phyloP scores from a whole-genome alignment of 2,797 vertebrate species.

The Dromococcyx pavoninus region DNA sequence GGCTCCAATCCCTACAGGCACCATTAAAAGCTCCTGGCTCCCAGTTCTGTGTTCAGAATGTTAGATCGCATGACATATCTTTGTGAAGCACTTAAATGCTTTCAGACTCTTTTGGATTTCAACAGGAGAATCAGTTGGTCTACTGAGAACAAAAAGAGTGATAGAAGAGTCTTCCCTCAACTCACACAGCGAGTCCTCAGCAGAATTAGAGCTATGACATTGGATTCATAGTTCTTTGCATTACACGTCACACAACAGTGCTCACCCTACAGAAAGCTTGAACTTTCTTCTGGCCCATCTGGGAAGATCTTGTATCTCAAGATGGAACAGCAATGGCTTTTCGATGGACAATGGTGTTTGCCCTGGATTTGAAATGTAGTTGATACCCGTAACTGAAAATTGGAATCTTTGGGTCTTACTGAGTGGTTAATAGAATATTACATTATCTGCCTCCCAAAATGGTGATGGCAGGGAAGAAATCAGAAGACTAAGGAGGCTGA shows the following conservation, averaged over 20 bases:
- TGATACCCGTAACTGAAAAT: background rate
- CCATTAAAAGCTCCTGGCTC: constrained; percentile 70
- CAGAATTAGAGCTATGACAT: background rate
- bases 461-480: background rate
- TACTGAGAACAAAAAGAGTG: background rate
- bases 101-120: constrained; percentile 57
- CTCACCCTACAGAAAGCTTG: background rate
- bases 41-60: constrained; percentile 66
- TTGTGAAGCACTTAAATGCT: constrained; percentile 65
- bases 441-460: background rate
- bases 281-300: background rate
- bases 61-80: constrained; percentile 69
- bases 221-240: background rate
- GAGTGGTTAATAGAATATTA: background rate
- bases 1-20: constrained; percentile 56
- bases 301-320: background rate
- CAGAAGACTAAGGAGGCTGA: background rate
- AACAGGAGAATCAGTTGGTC: background rate
- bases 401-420: background rate
- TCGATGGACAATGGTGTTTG: background rate
- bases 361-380: background rate
- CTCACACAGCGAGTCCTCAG: background rate
- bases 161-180: background rate
- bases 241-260: accelerated
- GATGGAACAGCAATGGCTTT: background rate